Evolutionary conservation across 2,888 invertebrate species (phyloP).

Genomic region (Nephrotoma guestfalica): DNA sequence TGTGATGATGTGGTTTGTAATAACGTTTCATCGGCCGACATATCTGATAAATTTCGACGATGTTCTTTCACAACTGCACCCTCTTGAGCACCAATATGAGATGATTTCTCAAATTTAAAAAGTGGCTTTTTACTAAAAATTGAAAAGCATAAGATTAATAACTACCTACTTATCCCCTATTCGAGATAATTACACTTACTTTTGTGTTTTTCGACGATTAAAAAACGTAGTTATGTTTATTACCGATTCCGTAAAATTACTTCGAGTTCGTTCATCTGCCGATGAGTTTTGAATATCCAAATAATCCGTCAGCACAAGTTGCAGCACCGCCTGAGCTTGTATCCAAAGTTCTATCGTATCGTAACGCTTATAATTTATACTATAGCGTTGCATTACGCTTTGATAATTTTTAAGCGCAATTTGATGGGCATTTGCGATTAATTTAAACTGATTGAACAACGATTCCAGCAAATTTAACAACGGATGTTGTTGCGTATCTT

Average conservation of each 20-base stretch:
- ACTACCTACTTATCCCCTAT: neutral
- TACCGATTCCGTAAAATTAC: constrained; percentile 28
- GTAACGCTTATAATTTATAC: constrained; percentile 41
- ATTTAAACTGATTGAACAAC: constrained; percentile 68
- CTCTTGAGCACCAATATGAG: constrained; percentile 15
- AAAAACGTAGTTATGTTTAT: constrained; percentile 37
- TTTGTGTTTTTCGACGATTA: constrained; percentile 27
- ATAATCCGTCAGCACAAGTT: constrained; percentile 72
- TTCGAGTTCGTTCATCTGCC: constrained; percentile 41
- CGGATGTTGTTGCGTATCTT: constrained; percentile 24
- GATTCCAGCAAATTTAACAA: constrained; percentile 52
- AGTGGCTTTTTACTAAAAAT: constrained; percentile 40
- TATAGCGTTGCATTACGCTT: constrained; percentile 44
- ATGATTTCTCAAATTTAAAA: constrained; percentile 55
- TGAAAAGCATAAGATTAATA: constrained; percentile 10
- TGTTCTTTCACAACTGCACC: constrained; percentile 21
- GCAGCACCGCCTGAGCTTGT: constrained; percentile 78
- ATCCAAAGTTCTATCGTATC: constrained; percentile 74
- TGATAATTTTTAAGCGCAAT: constrained; percentile 48
- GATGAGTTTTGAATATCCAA: constrained; percentile 67
- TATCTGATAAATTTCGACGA: constrained; percentile 29
- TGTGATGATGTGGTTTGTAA: constrained; percentile 12
- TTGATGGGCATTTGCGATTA: constrained; percentile 62
- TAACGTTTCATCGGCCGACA: constrained; percentile 27
- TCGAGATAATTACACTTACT: constrained; percentile 16